Conservation (phyloP, 2,113 vertebrate species). For the Centrocercus urophasianus region DNA sequence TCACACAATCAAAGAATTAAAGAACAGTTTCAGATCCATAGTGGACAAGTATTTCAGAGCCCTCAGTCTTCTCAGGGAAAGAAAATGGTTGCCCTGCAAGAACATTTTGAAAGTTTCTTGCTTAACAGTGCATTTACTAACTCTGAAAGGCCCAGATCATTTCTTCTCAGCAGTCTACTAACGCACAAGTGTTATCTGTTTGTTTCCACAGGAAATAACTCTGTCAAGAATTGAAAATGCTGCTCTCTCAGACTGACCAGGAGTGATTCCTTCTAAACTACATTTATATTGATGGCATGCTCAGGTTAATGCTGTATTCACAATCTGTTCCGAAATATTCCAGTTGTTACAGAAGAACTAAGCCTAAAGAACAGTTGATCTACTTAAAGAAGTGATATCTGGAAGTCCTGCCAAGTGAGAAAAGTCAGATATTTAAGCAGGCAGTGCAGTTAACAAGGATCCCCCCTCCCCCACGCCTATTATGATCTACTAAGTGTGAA, state of each 20-base stretch:
- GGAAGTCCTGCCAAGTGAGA: constrained; percentile 30
- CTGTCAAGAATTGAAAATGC: constrained; percentile 2
- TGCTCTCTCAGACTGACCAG: not conserved
- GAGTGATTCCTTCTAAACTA: not conserved
- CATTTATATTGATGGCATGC: not conserved
- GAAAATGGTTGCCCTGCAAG: not conserved
- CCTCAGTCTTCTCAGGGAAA: not conserved
- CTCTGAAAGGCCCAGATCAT: not conserved
- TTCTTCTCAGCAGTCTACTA: not conserved
- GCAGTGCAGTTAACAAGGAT: not conserved
- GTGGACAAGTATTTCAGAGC: not conserved
- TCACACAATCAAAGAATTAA: not conserved
- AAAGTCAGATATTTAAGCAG: constrained; percentile 35
- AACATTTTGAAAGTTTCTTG: not conserved
- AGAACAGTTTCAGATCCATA: not conserved
- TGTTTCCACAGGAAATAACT: not conserved
- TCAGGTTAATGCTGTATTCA: not conserved
- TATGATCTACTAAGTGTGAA: not conserved
- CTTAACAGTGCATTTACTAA: not conserved
- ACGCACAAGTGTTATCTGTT: not conserved
- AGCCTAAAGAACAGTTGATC: constrained; percentile 31
- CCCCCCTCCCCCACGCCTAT: not conserved
- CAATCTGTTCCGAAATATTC: constrained; percentile 21
- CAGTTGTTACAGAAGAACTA: constrained; percentile 12
- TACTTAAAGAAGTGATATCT: not conserved